Conservation (phyloP, 1,140 invertebrate genomes). For the Helicoverpa zea region DNA sequence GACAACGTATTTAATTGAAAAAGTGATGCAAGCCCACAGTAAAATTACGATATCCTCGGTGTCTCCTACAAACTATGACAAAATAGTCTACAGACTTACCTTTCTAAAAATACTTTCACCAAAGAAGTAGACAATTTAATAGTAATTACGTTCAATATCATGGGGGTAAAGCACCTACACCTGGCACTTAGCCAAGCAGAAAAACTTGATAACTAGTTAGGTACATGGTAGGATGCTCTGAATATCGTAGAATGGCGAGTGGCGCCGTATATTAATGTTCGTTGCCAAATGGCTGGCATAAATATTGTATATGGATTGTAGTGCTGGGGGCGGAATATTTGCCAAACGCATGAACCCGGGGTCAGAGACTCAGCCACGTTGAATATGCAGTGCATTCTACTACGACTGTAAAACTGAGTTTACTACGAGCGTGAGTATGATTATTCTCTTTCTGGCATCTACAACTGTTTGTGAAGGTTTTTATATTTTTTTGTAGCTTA, state of each 20-base stretch:
- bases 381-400: background rate
- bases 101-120: background rate
- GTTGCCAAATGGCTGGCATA: conserved; percentile 39
- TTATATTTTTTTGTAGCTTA: too few species aligned
- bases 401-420: background rate
- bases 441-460: too few species aligned
- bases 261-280: conserved; percentile 16
- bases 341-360: background rate
- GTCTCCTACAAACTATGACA: too few species aligned
- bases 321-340: conserved; percentile 14
- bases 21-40: too few species aligned
- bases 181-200: conserved; percentile 34
- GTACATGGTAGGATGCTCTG: conserved; percentile 22
- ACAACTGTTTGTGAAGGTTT: too few species aligned
- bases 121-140: conserved; percentile 4
- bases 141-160: conserved; percentile 33
- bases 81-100: background rate
- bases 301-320: conserved; percentile 31
- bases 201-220: conserved; percentile 38
- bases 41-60: too few species aligned
- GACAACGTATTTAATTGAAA: too few species aligned
- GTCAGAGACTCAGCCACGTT: background rate
- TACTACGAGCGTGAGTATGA: background rate
- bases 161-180: conserved; percentile 6
- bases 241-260: conserved; percentile 38